These are phyloP conservation scores for Caenorhabditis elegans DNA, from an alignment of 1,140 invertebrate species.

Conservation along the genomic window WBcel235 BX284604.4:5078501-5079000, in stretches of 20 bases:
- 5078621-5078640: too few species aligned
- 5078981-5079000: not conserved
- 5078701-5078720: not conserved
- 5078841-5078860: not conserved
- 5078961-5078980: conserved; percentile 22
- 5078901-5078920: not conserved
- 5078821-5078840: not conserved
- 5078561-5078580: too few species aligned
- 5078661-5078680: too few species aligned
- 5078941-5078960: not conserved
- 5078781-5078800: conserved; percentile 30
- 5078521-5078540: too few species aligned
- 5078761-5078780: conserved; percentile 28
- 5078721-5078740: not conserved
- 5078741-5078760: not conserved
- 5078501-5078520: too few species aligned
- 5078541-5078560: too few species aligned
- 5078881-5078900: not conserved
- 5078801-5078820: conserved; percentile 1
- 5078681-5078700: too few species aligned
- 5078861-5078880: not conserved
- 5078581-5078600: too few species aligned
- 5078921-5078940: not conserved
- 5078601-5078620: too few species aligned
- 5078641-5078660: too few species aligned